Evolutionary conservation across 2,888 invertebrate species (phyloP), one percentile per base, ranked within the genome.

Genomic region (Eilema caniola): DNA sequence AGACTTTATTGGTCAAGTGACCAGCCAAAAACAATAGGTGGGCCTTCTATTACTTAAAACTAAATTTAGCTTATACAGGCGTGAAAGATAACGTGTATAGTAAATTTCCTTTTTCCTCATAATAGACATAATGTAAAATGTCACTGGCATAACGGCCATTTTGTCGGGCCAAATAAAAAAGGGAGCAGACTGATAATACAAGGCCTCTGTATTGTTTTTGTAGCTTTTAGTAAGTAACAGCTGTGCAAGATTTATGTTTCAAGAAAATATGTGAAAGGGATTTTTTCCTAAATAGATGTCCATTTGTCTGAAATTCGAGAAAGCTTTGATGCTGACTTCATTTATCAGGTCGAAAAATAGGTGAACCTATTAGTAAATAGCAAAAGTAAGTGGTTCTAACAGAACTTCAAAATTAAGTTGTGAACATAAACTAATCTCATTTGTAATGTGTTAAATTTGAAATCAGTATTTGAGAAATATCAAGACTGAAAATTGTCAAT

Each of bases 231-330:
- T 66, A 79, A 56, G 79, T 62, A 80, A 83, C 83, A 78, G 76
- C 76, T 81, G 81, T 23, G 14, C 20, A 56, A 74, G 76, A 80
- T 80, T 77, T 73, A 77, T 77, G 75, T 72, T 53, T 64, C 60
- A 68, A 66, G 60, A 73, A 73, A 75, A n/a, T n/a, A n/a, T 59
- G n/a, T 62, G 37, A 66, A 62, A 37, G 33, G 33, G 28, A 16
- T 41, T 60, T n/a, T n/a, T n/a, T 33, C 33, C 31, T 20, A 57
- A 69, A 53, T 25, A 47, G 20, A 47, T 67, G 23, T 62, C 25
- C 14, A 14, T n/a, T 20, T 60, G 59, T 14, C 7, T 41, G n/a
- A 47, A 41, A 28, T 24, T 57, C 14, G 14, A 63, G 47, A 14
- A 56, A 31, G 16, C 61, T 67, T 53, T 24, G 61, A 62, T 24